A percentile compares a stretch with the other conserved stretches of the same genome.
These are phyloP conservation scores for Drosophila anceps DNA, from an alignment of 2,888 invertebrate species.

Conservation along the genomic window DNA sequence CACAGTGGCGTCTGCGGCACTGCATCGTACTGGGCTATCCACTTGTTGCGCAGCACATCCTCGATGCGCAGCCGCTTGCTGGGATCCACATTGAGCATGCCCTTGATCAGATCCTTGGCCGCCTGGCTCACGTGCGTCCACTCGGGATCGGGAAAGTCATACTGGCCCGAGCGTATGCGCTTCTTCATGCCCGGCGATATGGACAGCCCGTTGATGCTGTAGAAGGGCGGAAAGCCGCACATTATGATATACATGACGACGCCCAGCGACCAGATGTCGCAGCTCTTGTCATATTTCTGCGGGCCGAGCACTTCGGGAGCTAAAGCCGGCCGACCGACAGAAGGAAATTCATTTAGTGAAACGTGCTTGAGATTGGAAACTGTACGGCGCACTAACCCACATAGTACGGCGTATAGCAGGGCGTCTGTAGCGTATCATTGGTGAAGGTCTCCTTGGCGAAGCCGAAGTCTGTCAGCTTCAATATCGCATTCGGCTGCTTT, in stretches of 20 bases:
- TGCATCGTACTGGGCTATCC: constrained; percentile 93
- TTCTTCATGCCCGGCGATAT: constrained; percentile 99
- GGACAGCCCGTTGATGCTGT: constrained; percentile 98
- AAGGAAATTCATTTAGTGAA: not conserved
- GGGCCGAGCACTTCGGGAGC: constrained; percentile 94
- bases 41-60: constrained; percentile 94
- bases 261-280: constrained; percentile 99
- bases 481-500: constrained; percentile 90
- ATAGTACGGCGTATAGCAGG: constrained; percentile 99
- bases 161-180: constrained; percentile 94
- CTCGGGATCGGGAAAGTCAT: constrained; percentile 98
- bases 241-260: constrained; percentile 99
- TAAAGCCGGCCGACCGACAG: constrained; percentile 30
- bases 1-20: constrained; percentile 98
- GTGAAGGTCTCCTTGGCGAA: constrained; percentile 97
- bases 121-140: constrained; percentile 97
- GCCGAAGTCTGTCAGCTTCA: constrained; percentile 99
- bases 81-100: constrained; percentile 97
- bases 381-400: constrained; percentile 93
- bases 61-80: constrained; percentile 95
- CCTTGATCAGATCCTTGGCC: constrained; percentile 97
- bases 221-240: constrained; percentile 99
- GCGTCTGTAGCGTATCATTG: constrained; percentile 96
- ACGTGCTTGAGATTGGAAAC: no score
- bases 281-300: constrained; percentile 99